Base-by-base conservation (phyloP, 1,140 invertebrate species). In the Rhyzopertha dominica region DNA sequence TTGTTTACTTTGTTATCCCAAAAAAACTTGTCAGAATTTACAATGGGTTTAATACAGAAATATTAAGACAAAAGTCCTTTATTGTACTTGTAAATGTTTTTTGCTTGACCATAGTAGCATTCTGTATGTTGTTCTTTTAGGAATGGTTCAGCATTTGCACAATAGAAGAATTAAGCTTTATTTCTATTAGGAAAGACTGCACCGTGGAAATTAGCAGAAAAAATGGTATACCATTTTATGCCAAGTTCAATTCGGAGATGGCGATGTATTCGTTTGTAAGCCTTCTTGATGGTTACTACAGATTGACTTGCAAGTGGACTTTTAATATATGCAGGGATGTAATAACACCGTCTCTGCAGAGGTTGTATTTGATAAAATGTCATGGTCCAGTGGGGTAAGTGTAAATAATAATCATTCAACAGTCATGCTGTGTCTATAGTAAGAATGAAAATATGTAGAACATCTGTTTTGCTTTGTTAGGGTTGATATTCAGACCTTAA, bases 271-370 rank as follows among this genome's bases (percentile, higher is more conserved):
- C 90, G 0, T 93, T 93, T 69, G 81, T 94, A 34, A 87, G 86
- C 34, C 71, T 83, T 12, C 66, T 93, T 38, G 84, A 90, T 70
- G 90, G 90, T 36, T 95, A 95, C 67, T 93, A 92, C 62, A 80
- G 90, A 54, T 71, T 94, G 35, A 82, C 82, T 43, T 78, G 83
- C 16, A 92, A 89, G 69, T 94, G 90, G 89, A 92, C 82, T 18
- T 90, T 90, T 61, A 89, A 93, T 71, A 69, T 94, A 29, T 94
- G 88, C 61, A 80, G 80, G 61, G 81, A 89, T 50, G 74, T 88
- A 26, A 66, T 74, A 37, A 87, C 87, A 2, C 89, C 89, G 16
- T 86, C 82, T 12, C 67, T 94, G 23, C 72, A 78, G 53, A 77
- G 75, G 56, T 62, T 94, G n/a, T 75, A 81, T 53, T 68, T 72